Evolutionary conservation across 92 coral and sea anemone genomes (phyloP).

Genomic region (Desmophyllum pertusum): DNA sequence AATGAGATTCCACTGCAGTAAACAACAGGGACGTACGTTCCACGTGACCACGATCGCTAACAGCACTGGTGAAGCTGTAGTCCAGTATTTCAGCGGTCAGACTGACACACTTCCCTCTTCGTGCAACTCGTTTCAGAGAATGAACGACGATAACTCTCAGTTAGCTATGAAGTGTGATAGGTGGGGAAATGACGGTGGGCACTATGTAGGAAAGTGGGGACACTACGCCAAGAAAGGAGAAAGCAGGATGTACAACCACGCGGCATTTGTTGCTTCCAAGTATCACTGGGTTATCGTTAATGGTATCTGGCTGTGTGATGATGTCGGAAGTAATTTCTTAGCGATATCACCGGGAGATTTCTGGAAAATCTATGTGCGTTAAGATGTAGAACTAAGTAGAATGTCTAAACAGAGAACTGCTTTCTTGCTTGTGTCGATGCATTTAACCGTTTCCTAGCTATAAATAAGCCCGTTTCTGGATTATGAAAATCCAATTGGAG

Average conservation of each 20-base stretch:
- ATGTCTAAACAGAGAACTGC: not conserved
- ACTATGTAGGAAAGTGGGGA: slow-evolving; percentile 35
- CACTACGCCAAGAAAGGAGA: not conserved
- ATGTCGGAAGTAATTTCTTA: not conserved
- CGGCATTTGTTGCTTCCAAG: slow-evolving; percentile 5
- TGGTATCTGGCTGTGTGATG: slow-evolving; percentile 53
- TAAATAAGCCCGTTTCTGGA: too few relatives aligned
- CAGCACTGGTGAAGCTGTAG: slow-evolving; percentile 51
- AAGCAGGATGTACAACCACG: slow-evolving; percentile 37
- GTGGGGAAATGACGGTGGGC: slow-evolving; percentile 30
- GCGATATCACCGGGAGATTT: slow-evolving; percentile 16
- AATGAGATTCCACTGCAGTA: slow-evolving; percentile 66
- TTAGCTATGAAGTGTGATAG: slow-evolving; percentile 24
- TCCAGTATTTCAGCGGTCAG: slow-evolving; percentile 43
- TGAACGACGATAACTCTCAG: slow-evolving; percentile 39
- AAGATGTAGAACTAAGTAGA: not conserved
- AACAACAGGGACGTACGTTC: slow-evolving; percentile 42
- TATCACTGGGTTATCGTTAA: slow-evolving; percentile 34
- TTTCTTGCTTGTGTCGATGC: not conserved
- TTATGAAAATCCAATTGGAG: too few relatives aligned
- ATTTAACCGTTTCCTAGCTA: too few relatives aligned
- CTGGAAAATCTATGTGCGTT: slow-evolving; percentile 61
- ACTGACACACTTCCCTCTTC: slow-evolving; percentile 12
- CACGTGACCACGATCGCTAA: slow-evolving; percentile 49
- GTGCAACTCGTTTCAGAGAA: slow-evolving; percentile 27